Percentiles rank a stretch among this genome's conserved stretches.
Conservation (phyloP, 2,888 invertebrate species). For the Apodemia mormo region DNA sequence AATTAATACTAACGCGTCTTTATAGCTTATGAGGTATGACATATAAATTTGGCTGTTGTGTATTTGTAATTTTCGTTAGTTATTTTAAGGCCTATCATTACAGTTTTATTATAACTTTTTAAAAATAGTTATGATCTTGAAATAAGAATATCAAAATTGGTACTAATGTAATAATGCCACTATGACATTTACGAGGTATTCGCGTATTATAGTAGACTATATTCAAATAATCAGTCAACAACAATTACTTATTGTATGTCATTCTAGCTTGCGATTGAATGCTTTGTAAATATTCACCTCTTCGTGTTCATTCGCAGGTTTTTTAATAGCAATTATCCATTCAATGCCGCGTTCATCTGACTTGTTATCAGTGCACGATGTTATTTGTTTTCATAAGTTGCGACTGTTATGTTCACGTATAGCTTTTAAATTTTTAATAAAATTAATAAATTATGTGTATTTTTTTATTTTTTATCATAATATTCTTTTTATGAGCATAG, state of each 20-base stretch:
- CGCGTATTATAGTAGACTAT: too few species aligned
- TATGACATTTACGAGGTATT: too few species aligned
- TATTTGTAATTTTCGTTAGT: too few species aligned
- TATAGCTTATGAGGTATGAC: too few species aligned
- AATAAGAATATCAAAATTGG: too few species aligned
- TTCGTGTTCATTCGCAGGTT: conserved; percentile 53
- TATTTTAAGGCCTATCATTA: too few species aligned
- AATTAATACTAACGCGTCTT: conserved; percentile 18
- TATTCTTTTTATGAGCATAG: too few species aligned
- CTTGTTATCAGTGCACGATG: conserved; percentile 79
- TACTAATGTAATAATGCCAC: too few species aligned
- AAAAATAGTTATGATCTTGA: too few species aligned
- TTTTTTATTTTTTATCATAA: background rate
- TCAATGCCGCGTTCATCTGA: conserved; percentile 60
- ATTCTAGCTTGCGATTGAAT: conserved; percentile 51
- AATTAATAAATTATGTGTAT: conserved; percentile 51
- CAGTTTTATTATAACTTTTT: too few species aligned
- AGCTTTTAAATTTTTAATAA: conserved; percentile 74
- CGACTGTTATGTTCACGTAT: conserved; percentile 77
- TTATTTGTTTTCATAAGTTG: conserved; percentile 68
- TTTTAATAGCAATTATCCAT: conserved; percentile 47
- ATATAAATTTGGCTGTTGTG: too few species aligned
- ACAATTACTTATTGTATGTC: conserved; percentile 25
- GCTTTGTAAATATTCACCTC: conserved; percentile 68
- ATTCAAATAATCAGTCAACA: background rate